Evolutionary conservation across 1,140 invertebrate genomes (phyloP).

Genomic region (Lanistes nyassanus): DNA sequence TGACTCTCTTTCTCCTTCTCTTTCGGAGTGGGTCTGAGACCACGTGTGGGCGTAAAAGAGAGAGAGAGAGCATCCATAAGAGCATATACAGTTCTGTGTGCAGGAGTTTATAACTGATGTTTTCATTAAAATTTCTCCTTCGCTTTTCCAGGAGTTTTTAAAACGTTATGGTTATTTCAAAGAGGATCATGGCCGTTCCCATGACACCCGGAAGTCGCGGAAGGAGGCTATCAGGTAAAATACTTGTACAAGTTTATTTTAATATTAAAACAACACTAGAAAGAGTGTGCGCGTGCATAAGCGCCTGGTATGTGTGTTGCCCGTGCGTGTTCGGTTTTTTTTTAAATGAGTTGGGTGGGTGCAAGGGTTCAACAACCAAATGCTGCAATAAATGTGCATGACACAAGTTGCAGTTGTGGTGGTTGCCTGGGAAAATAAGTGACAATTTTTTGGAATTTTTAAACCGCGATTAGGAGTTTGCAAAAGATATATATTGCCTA

Average conservation of each 20-base stretch:
- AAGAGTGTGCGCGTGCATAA: neutral
- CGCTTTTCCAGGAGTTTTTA: constrained; percentile 27
- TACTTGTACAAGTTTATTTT: no score
- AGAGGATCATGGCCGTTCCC: constrained; percentile 4
- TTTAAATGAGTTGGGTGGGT: neutral
- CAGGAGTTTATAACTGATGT: neutral
- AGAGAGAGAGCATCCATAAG: constrained; percentile 12
- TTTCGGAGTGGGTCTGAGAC: no score
- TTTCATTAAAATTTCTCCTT: neutral
- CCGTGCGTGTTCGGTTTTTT: neutral
- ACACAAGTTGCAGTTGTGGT: no score
- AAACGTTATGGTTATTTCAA: constrained; percentile 29
- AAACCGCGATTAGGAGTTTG: no score
- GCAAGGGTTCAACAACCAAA: neutral
- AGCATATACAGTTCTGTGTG: neutral
- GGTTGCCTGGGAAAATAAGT: neutral
- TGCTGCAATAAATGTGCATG: no score
- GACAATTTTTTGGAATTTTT: neutral
- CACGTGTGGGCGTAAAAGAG: neutral
- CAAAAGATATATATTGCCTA: neutral
- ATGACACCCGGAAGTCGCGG: constrained; percentile 27
- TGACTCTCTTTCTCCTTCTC: neutral
- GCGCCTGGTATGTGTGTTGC: neutral
- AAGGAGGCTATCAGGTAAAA: constrained; percentile 33
- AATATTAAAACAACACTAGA: neutral